Conservation (phyloP, 1,140 invertebrate species). For the Leguminivora glycinivorella region DNA sequence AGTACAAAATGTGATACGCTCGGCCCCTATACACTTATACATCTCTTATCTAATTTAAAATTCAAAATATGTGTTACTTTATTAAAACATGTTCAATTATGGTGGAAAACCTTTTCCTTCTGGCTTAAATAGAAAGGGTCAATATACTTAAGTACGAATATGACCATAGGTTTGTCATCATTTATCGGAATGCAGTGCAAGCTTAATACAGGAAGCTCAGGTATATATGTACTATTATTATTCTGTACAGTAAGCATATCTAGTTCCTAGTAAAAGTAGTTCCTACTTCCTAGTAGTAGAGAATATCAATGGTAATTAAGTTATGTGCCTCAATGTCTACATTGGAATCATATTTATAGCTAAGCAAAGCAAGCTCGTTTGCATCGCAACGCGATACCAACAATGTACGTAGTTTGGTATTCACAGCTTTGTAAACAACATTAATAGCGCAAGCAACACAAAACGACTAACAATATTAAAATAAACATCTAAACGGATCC, state of each 20-base stretch:
- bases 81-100: no score
- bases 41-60: no score
- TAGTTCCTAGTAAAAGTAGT: background rate
- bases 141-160: no score
- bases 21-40: no score
- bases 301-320: no score
- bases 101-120: no score
- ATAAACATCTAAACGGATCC: slow-evolving; percentile 38
- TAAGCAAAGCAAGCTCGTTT: slow-evolving; percentile 12
- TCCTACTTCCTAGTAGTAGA: background rate
- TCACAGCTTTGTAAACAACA: slow-evolving; percentile 20
- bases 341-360: background rate
- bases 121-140: no score
- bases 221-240: background rate
- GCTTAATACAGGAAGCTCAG: no score
- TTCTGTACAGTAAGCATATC: background rate
- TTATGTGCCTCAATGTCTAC: background rate
- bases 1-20: no score
- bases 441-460: slow-evolving; percentile 27
- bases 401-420: slow-evolving; percentile 19
- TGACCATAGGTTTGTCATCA: no score
- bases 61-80: no score
- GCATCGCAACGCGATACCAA: slow-evolving; percentile 13
- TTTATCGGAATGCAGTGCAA: no score
- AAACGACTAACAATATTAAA: slow-evolving; percentile 21